A percentile compares a stretch with the other conserved stretches of the same genome.
Conservation (phyloP, 2,113 vertebrate genomes). For the Rynchops niger region DNA sequence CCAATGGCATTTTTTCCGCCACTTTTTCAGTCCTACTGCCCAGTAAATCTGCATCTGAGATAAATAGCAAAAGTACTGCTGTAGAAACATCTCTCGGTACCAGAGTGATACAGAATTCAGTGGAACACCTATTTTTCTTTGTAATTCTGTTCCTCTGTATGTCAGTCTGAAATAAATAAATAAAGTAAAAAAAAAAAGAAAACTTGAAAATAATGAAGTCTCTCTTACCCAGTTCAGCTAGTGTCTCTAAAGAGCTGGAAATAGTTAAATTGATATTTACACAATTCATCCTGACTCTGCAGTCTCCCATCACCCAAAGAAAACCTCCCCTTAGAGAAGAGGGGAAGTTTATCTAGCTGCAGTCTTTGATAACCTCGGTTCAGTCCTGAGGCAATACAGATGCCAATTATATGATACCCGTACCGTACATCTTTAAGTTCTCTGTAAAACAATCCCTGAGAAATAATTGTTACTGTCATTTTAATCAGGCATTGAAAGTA, state of each 20-base stretch:
- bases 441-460: neutral
- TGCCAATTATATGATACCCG: neutral
- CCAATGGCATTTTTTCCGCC: neutral
- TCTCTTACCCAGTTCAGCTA: neutral
- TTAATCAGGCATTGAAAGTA: neutral
- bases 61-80: neutral
- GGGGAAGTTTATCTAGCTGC: conserved; percentile 21
- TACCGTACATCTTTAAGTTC: neutral
- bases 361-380: neutral
- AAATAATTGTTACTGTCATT: neutral
- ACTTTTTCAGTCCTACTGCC: neutral
- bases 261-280: neutral
- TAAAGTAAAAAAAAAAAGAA: neutral
- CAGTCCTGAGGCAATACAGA: conserved; percentile 15
- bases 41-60: neutral
- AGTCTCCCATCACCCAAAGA: neutral
- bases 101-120: neutral
- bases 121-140: neutral
- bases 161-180: neutral
- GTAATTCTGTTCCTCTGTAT: neutral
- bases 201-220: neutral
- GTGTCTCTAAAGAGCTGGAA: neutral
- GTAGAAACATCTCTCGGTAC: neutral
- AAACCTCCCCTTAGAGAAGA: neutral
- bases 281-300: neutral